Percentiles rank a stretch among this genome's conserved stretches.
These are phyloP conservation scores for Rutpela maculata DNA, from an alignment of 2,888 invertebrate species.

Conservation along the genomic window DNA sequence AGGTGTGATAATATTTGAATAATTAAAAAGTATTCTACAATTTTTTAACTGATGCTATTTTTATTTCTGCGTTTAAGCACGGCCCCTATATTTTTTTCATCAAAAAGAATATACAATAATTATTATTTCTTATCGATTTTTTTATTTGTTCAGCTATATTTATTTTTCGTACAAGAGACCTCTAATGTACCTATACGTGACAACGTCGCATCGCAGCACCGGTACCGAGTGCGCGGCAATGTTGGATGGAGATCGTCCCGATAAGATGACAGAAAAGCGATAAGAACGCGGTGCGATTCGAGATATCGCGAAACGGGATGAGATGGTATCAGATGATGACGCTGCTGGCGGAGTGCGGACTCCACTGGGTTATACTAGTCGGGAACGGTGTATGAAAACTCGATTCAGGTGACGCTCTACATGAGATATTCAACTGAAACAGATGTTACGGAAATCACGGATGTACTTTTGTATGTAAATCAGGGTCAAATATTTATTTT, in stretches of 20 bases:
- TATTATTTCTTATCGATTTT: too few species aligned
- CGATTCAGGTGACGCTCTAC: conserved; percentile 48
- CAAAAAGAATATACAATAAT: too few species aligned
- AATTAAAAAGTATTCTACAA: too few species aligned
- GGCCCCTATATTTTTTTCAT: too few species aligned
- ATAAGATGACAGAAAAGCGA: conserved; percentile 47
- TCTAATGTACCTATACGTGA: background rate
- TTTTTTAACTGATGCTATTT: too few species aligned
- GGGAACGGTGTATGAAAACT: conserved; percentile 47
- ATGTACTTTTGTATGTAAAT: conserved; percentile 46
- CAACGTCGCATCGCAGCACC: conserved; percentile 39
- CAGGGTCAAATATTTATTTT: conserved; percentile 38
- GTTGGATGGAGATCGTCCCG: conserved; percentile 50
- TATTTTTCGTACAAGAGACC: background rate
- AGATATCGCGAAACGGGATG: conserved; percentile 66
- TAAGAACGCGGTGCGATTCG: conserved; percentile 62
- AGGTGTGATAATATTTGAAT: too few species aligned
- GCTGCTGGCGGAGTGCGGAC: conserved; percentile 48
- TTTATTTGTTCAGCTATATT: too few species aligned
- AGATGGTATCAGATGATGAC: conserved; percentile 67
- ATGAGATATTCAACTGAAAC: conserved; percentile 45
- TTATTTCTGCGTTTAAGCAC: too few species aligned
- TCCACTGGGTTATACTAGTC: conserved; percentile 22
- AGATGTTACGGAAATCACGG: conserved; percentile 46
- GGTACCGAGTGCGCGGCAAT: conserved; percentile 49